Base-by-base conservation (phyloP, 1,140 invertebrate genomes). In the Drusus annulatus region DNA sequence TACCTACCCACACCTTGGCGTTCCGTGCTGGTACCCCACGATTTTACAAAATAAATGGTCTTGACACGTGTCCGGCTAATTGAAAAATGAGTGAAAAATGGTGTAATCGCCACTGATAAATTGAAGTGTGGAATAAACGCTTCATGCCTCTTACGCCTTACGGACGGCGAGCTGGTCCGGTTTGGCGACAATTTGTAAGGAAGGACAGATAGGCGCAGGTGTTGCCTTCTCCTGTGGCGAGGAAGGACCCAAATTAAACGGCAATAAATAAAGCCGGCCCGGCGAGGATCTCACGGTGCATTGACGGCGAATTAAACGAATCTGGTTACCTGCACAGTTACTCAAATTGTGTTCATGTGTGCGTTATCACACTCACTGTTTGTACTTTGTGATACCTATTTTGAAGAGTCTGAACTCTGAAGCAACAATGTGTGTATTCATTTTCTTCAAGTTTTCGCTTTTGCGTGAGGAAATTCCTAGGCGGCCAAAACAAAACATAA, bases 251-350 rank as follows among this genome's bases (percentile, higher is more conserved):
- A 69, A 79, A 79, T 71, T 71, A 79, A 79, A 69, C 63, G 50
- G 65, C 19, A 54, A 71, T 79, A 79, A 79, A 79, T 79, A 79
- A 79, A 19, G n/a, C 31, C 19, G 3, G 10, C 10, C 36, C 7
- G 10, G 36, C 1, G 36, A 45, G 28, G 54, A 60, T 78, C 62
- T 25, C 75, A 63, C 54, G 54, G 36, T 63, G 15, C 28, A 77
- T 17, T 77, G 75, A 77, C 62, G 50, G 76, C 76, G 21, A 78
- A 63, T 63, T 23, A 78, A 65, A 68, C 25, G 23, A 63, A 63
- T 36, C 21, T 31, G 25, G 10, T 63, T 28, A 25, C 62, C 16
- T 21, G 5, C 6, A 5, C 7, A 63, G n/a, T n/a, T 16, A 5
- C 62, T 21, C 16, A 7, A 21, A 25, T 2, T 4, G 25, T 25